Conservation (phyloP, 2,888 invertebrate genomes). For the Tinea trinotella region DNA sequence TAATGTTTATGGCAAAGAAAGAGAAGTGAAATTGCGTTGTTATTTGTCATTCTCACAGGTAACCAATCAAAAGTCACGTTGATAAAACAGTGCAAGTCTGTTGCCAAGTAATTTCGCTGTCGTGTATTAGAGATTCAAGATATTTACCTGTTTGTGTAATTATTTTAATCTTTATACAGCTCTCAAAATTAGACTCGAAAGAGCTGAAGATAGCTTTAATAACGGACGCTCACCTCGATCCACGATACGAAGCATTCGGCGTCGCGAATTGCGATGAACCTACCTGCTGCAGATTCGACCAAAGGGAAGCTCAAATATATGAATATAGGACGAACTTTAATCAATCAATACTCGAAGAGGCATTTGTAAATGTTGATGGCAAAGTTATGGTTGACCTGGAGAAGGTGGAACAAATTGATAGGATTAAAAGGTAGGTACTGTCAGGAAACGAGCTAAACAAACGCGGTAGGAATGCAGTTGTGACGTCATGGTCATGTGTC, state of each 20-base stretch:
- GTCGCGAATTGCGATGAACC: constrained; percentile 82
- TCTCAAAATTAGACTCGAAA: constrained; percentile 25
- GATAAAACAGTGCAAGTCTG: too few species aligned
- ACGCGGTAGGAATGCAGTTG: too few species aligned
- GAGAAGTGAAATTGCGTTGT: too few species aligned
- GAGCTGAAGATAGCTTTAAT: constrained; percentile 75
- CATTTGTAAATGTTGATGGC: constrained; percentile 33
- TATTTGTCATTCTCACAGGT: too few species aligned
- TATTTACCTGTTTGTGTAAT: too few species aligned
- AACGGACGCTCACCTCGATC: constrained; percentile 86
- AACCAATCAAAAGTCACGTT: too few species aligned
- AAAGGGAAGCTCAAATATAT: constrained; percentile 44
- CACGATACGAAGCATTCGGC: constrained; percentile 76
- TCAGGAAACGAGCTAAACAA: too few species aligned
- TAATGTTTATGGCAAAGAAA: too few species aligned
- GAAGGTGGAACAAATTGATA: constrained; percentile 22
- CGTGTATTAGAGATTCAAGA: too few species aligned
- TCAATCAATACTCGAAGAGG: constrained; percentile 34
- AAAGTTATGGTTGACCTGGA: constrained; percentile 37
- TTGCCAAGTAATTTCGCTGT: too few species aligned
- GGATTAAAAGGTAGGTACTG: constrained; percentile 9
- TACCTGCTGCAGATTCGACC: constrained; percentile 80
- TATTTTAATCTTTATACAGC: too few species aligned
- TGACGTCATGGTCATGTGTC: too few species aligned
- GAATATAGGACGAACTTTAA: constrained; percentile 30